Percentiles rank a stretch among this genome's conserved stretches.
Evolutionary conservation across 2,797 vertebrate genomes (phyloP).

Genomic region (Mormyrops attenuatus): DNA sequence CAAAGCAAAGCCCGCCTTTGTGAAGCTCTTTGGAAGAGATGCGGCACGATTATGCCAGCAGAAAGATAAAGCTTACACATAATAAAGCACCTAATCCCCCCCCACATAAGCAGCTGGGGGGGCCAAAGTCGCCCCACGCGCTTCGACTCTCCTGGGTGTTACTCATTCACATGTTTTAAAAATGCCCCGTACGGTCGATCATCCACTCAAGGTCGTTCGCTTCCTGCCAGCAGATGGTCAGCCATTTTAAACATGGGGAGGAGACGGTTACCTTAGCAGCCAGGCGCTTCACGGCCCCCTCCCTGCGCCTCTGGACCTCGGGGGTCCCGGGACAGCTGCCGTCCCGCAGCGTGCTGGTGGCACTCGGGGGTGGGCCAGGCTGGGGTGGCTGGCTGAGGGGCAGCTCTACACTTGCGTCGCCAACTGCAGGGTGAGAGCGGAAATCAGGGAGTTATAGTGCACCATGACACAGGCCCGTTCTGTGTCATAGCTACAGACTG

Average conservation of each 20-base stretch:
- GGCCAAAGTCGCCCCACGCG: background rate
- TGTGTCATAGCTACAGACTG: background rate
- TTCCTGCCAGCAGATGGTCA: background rate
- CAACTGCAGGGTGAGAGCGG: constrained; percentile 53
- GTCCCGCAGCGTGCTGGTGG: constrained; percentile 54
- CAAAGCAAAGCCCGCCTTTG: background rate
- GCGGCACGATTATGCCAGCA: background rate
- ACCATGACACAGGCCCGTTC: background rate
- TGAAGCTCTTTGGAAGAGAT: background rate
- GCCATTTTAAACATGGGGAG: background rate
- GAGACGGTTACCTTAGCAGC: constrained; percentile 79
- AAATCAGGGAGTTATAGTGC: background rate
- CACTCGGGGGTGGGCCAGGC: constrained; percentile 60
- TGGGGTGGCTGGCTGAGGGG: constrained; percentile 75
- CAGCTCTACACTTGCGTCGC: constrained; percentile 68
- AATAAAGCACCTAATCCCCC: background rate
- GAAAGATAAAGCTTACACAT: constrained; percentile 1
- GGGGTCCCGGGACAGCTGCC: constrained; percentile 59
- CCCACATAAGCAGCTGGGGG: background rate
- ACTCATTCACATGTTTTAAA: background rate
- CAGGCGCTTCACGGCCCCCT: constrained; percentile 77
- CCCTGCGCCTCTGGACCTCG: constrained; percentile 65
- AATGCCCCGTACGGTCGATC: background rate
- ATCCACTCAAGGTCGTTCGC: background rate
- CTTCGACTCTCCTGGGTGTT: background rate